These are phyloP conservation scores for Lepidocyrtoides sp. DNA, from an alignment of 2,888 invertebrate genomes.

Conservation along the genomic window DNA sequence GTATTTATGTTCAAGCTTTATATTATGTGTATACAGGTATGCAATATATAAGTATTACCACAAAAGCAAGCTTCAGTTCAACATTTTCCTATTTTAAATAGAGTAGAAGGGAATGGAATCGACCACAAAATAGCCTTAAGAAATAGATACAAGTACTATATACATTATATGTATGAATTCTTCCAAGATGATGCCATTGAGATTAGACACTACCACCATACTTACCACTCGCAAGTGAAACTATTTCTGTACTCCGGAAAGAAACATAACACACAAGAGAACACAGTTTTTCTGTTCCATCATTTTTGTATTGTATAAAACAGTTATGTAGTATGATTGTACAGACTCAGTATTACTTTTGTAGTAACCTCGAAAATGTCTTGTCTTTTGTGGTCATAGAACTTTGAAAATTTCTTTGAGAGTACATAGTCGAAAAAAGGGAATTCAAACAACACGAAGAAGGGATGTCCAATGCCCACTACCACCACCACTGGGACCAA, in stretches of 20 bases:
- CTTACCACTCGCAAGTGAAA: background rate
- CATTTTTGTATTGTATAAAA: no score
- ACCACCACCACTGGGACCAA: conserved; percentile 62
- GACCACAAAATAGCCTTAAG: conserved; percentile 46
- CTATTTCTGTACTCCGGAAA: no score
- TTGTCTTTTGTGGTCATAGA: conserved; percentile 44
- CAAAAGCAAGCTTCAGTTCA: background rate
- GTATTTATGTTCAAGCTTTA: no score
- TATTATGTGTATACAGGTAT: no score
- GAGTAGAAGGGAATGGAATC: background rate
- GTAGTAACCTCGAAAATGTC: conserved; percentile 30
- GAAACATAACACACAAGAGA: no score
- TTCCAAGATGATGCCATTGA: background rate
- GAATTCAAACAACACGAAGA: background rate
- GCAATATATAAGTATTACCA: background rate
- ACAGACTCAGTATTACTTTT: background rate
- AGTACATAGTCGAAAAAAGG: background rate
- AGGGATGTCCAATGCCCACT: conserved; percentile 35
- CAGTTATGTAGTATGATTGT: no score
- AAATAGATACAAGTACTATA: background rate
- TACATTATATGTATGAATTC: no score
- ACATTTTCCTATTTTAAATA: background rate
- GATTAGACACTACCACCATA: background rate
- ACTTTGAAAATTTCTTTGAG: conserved; percentile 56
- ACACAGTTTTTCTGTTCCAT: no score